Base-by-base conservation (phyloP, 2,888 invertebrate species). In the Ophion slaviceki region DNA sequence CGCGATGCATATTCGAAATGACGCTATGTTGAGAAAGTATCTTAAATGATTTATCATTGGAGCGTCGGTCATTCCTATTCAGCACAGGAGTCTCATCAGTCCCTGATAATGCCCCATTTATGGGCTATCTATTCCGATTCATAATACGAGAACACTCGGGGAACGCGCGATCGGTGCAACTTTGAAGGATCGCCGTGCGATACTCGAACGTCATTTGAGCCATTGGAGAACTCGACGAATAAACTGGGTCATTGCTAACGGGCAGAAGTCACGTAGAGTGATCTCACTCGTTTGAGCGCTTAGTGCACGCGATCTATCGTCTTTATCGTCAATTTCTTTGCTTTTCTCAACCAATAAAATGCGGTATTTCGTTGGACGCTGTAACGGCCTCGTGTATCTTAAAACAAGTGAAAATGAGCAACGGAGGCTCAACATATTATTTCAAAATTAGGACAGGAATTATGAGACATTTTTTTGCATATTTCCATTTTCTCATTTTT, bases 211-310 rank as follows among this genome's bases (percentile, higher is more conserved):
- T 85, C 67, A 77, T 68, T 80, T 89, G 87, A 88, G 82, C 91
- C 90, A 88, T 89, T 89, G 87, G 89, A 89, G 64, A 74, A 82
- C 76, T 89, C 87, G 86, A 87, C 87, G 82, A 84, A 89, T 90
- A 17, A 92, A 92, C 91, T 92, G 86, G 92, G 92, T 92, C 92
- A 92, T 92, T 92, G 92, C 92, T 92, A 91, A 90, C 91, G 88
- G 90, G 91, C 90, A 90, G 89, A 89, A 90, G 89, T 90, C 87
- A 88, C 88, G 89, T 89, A 87, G 89, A 89, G 88, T 89, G 87
- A 88, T 88, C 81, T 87, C 84, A 85, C 76, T 86, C 40, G 72
- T 81, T 86, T 77, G 79, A 84, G 74, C 86, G 80, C 86, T 87
- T 59, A 32, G 32, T 84, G 68, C 62, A 80, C 40, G 32, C 68